phyloP scores from a whole-genome alignment of 2,113 vertebrate genomes.

The Melanocharis versteri region DNA sequence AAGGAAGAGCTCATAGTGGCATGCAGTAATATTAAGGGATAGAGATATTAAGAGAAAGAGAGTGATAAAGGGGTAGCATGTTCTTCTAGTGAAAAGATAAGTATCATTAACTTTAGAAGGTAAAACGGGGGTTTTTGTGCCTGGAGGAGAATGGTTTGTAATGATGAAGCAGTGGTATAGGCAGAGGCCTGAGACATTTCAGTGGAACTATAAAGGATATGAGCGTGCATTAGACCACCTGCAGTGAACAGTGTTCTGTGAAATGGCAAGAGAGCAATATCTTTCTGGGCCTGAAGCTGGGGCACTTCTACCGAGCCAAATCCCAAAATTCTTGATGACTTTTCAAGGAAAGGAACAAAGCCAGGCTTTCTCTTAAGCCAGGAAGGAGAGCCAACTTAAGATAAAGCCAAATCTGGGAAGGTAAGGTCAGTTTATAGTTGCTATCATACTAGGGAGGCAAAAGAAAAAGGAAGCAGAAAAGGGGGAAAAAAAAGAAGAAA shows the following conservation, averaged over 20 bases:
- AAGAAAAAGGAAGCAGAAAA: fast-evolving
- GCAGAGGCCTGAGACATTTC: neutral
- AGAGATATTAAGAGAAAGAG: neutral
- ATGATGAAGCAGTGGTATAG: neutral
- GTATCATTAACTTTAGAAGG: constrained; percentile 23
- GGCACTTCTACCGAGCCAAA: neutral
- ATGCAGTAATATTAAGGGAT: neutral
- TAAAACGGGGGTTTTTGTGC: neutral
- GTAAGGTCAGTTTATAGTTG: neutral
- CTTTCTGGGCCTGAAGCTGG: neutral
- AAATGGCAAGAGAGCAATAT: constrained; percentile 9
- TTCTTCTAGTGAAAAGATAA: constrained; percentile 9
- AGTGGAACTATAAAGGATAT: neutral
- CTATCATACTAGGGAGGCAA: neutral
- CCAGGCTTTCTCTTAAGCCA: neutral
- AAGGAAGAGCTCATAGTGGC: neutral
- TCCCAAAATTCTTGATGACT: constrained; percentile 12
- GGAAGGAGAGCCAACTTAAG: neutral
- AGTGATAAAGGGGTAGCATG: neutral
- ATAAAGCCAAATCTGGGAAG: neutral
- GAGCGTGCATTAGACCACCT: constrained; percentile 7
- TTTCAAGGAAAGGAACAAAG: neutral
- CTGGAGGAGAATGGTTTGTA: constrained; percentile 4
- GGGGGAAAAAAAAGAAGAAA: fast-evolving
- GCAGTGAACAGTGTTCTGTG: constrained; percentile 17